Conservation (phyloP, 2,797 vertebrate genomes). For the Catostomus latipinnis region DNA sequence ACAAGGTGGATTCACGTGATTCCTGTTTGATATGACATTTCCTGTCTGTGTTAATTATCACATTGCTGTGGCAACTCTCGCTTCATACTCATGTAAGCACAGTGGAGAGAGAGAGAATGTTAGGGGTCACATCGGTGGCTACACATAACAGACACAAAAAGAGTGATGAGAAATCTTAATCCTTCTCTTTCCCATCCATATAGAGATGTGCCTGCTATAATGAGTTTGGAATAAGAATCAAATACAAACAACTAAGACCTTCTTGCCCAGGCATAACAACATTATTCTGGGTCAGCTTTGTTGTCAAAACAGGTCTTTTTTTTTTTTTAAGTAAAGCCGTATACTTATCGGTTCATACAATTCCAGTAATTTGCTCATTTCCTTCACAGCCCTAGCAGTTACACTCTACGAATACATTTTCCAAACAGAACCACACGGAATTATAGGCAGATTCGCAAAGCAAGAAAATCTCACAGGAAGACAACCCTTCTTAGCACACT, state of each 20-base stretch:
- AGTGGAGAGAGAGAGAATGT: constrained; percentile 14
- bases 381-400: constrained; percentile 16
- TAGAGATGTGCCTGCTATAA: constrained; percentile 21
- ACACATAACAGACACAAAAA: constrained; percentile 36
- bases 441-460: background rate
- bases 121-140: background rate
- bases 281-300: constrained; percentile 15
- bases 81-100: constrained; percentile 50
- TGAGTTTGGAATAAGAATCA: constrained; percentile 42
- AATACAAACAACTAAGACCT: constrained; percentile 16
- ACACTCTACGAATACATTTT: background rate
- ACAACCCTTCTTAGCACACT: constrained; percentile 16
- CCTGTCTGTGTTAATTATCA: constrained; percentile 58
- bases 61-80: constrained; percentile 50
- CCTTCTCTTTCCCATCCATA: constrained; percentile 27
- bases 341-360: background rate
- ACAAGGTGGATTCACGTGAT: constrained; percentile 38
- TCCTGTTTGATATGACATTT: constrained; percentile 59
- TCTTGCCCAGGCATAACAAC: background rate
- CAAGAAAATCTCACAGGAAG: constrained; percentile 8
- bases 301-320: constrained; percentile 13
- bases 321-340: background rate
- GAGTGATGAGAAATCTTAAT: constrained; percentile 34
- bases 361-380: constrained; percentile 14
- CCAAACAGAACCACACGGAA: background rate